Evolutionary conservation across 2,113 vertebrate species (phyloP), one percentile per base, ranked within the genome.

Genomic region (Onychorhynchus coronatus): DNA sequence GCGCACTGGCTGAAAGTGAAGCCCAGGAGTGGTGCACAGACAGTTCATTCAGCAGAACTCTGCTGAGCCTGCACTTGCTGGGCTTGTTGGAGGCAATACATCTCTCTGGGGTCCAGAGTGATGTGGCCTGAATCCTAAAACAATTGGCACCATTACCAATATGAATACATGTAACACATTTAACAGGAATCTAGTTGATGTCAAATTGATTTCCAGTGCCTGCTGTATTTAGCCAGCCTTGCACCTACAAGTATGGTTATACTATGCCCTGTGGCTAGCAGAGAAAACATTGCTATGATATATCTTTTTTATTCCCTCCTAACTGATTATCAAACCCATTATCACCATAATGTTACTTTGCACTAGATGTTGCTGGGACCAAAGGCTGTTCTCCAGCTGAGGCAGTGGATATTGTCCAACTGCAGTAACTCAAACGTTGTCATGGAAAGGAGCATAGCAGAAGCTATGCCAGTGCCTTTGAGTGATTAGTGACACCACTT

Each of bases 381-480:
- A 25, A 53, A 76, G 65, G 56, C 61, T 67, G 61, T 1, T 62
- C 39, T 78, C 42, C 33, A 39, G 56, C 28, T 74, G n/a, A 71
- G 74, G 33, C 4, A 20, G 12, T 5, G 14, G 35, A 8, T 58
- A 17, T 15, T 30, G 4, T 21, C 71, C 6, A 5, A 4, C 6
- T 1, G 1, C 2, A 13, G 9, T 11, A 37, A 42, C 61, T 63
- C 11, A 11, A 31, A 3, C 0, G 0, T 3, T 55, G 11, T 15
- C 5, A 0, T 19, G 12, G 55, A 82, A 91, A 63, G 61, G 35
- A 80, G 37, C 35, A 25, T 1, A 10, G 35, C 47, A 79, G 62
- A 39, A 90, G 56, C 35, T 65, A 4, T 52, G 41, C n/a, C 28
- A 28, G 47, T 23, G 68, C 16, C 46, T 66, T 23, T 81, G 56